Evolutionary conservation across 2,888 invertebrate genomes (phyloP), one percentile per base, ranked within the genome.

Genomic region (Cataglyphis rosenhaueri): DNA sequence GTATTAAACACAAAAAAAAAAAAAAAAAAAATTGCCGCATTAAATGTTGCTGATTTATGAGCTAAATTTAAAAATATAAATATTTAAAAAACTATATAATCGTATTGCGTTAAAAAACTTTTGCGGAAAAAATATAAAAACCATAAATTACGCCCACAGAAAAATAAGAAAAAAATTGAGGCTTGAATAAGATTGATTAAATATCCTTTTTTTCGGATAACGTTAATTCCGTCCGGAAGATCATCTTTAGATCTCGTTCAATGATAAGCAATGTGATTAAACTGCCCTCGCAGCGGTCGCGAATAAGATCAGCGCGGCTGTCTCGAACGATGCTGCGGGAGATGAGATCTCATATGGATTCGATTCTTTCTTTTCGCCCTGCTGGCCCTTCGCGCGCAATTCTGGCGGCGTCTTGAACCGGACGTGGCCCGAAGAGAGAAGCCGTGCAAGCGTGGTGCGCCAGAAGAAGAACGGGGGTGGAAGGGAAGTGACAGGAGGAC

Each of bases 401-500:
- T 91, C 90, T 91, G 90, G 83, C 86, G 87, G 85, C 35, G 87
- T 91, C 88, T 91, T 88, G 74, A 88, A 89, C 90, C 89, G 90
- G 91, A 91, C 89, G 90, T 84, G 85, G 86, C 81, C 70, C 86
- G 75, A 75, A 82, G 83, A 86, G 87, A 83, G 89, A 90, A 91
- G 88, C 88, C 87, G 76, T 82, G 85, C 83, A 90, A 92, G 88
- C 87, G 88, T 88, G 88, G 84, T 52, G 44, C 29, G 68, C 71
- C 70, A 25, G 25, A 25, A 25, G 85, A 70, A 64, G 81, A 74
- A 71, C 75, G 83, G 81, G 57, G 85, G 84, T 68, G 88, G 86
- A 88, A 84, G 83, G 81, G 89, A 91, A 88, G 90, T 92, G 93
- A 93, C 93, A 92, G 92, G 91, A 92, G 91, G 93, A 93, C 91